These are phyloP conservation scores for Tuta absoluta DNA, from an alignment of 2,888 invertebrate species.

Conservation along the genomic window DNA sequence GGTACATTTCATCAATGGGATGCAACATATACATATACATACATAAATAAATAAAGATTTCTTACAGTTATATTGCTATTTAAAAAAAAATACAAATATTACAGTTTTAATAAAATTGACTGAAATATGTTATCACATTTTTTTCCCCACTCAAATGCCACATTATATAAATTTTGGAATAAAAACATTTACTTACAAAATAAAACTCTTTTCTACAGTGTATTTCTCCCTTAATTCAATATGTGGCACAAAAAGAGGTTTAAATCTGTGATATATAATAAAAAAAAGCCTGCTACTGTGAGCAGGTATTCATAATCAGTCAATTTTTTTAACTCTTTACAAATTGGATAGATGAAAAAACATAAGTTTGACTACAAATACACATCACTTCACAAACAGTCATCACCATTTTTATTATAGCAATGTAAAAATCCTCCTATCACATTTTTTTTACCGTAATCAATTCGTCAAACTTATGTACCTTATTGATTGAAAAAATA, in stretches of 20 bases:
- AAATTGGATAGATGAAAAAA: not conserved
- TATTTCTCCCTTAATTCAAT: not conserved
- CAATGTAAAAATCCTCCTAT: not conserved
- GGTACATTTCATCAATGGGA: not conserved
- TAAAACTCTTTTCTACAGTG: not conserved
- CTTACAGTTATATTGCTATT: not conserved
- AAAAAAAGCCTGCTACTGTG: not conserved
- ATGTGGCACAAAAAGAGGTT: not conserved
- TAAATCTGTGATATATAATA: not conserved
- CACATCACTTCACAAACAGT: not conserved
- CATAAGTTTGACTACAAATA: not conserved
- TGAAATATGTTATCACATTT: not conserved
- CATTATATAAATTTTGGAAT: not conserved
- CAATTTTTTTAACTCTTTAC: not conserved
- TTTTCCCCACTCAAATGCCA: not conserved
- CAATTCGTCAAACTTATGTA: not conserved
- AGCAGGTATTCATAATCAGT: not conserved
- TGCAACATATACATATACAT: conserved; percentile 1
- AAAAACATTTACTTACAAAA: not conserved
- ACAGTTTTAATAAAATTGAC: not conserved
- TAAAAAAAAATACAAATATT: not conserved
- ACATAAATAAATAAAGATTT: not conserved
- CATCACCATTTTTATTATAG: not conserved
- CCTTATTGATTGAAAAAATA: not conserved
- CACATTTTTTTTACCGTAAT: not conserved